Percentiles rank a stretch among this genome's conserved stretches.
Conservation (phyloP, 2,888 invertebrate species). For the Chrysopilus asiliformis region DNA sequence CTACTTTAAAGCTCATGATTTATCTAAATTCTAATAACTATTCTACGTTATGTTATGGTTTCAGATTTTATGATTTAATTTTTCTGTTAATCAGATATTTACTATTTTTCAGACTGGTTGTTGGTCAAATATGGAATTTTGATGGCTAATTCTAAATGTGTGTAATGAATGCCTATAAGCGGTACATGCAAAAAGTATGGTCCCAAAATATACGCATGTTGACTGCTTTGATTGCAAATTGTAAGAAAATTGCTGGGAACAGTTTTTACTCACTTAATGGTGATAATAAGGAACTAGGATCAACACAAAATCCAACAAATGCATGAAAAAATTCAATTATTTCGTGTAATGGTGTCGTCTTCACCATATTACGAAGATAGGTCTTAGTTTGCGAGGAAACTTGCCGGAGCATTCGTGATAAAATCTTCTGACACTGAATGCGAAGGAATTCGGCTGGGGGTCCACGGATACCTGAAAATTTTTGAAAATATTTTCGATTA, state of each 20-base stretch:
- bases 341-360: conserved; percentile 61
- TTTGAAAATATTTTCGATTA: not conserved
- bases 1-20: conserved; percentile 20
- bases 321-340: conserved; percentile 90
- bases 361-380: conserved; percentile 59
- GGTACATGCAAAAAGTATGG: conserved; percentile 6
- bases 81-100: too few relatives aligned
- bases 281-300: conserved; percentile 72
- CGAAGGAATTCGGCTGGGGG: conserved; percentile 84
- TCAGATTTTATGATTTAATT: too few relatives aligned
- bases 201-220: conserved; percentile 5
- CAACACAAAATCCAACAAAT: conserved; percentile 89
- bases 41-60: too few relatives aligned
- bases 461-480: conserved; percentile 48
- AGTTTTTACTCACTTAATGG: conserved; percentile 62
- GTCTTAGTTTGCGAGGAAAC: conserved; percentile 40
- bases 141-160: too few relatives aligned
- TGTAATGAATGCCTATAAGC: conserved; percentile 12
- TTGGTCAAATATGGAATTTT: too few relatives aligned
- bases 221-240: conserved; percentile 3
- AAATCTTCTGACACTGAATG: conserved; percentile 67
- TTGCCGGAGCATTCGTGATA: conserved; percentile 61
- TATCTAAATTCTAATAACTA: too few relatives aligned
- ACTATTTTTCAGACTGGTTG: too few relatives aligned
- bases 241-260: not conserved